Evolutionary conservation across 2,113 vertebrate species (phyloP).

Genomic region (Ochotona curzoniae): DNA sequence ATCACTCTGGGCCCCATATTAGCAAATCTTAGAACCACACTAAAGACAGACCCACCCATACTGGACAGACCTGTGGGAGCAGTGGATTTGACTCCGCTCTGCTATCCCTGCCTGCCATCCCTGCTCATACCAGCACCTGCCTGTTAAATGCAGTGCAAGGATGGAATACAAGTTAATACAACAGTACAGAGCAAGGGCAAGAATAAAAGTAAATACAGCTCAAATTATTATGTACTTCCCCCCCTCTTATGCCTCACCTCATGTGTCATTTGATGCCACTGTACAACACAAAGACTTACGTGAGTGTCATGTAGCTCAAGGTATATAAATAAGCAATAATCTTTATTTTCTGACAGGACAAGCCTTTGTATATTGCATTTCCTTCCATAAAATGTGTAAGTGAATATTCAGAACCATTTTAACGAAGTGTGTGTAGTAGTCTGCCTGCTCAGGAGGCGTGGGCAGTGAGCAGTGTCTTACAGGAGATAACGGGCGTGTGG

Average conservation of each 20-base stretch:
- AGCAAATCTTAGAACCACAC: not conserved
- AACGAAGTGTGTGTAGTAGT: not conserved
- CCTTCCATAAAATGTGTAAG: not conserved
- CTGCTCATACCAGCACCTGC: not conserved
- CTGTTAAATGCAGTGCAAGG: not conserved
- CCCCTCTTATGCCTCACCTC: not conserved
- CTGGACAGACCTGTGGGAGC: not conserved
- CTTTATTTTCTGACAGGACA: not conserved
- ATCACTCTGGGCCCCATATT: not conserved
- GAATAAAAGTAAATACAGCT: not conserved
- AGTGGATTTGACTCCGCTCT: not conserved
- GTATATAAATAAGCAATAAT: not conserved
- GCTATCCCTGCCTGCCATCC: too few relatives aligned
- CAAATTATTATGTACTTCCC: fast-evolving
- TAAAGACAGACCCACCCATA: not conserved
- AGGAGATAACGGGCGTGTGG: not conserved
- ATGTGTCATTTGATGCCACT: not conserved
- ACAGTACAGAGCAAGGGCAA: too few relatives aligned
- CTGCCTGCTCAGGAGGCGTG: not conserved
- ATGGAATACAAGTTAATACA: not conserved
- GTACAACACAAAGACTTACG: not conserved
- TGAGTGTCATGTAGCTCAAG: not conserved
- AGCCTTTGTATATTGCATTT: not conserved
- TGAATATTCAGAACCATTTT: constrained; percentile 34
- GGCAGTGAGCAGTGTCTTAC: constrained; percentile 9